Evolutionary conservation across 2,888 invertebrate genomes (phyloP).

Genomic region (Agrochola lota): DNA sequence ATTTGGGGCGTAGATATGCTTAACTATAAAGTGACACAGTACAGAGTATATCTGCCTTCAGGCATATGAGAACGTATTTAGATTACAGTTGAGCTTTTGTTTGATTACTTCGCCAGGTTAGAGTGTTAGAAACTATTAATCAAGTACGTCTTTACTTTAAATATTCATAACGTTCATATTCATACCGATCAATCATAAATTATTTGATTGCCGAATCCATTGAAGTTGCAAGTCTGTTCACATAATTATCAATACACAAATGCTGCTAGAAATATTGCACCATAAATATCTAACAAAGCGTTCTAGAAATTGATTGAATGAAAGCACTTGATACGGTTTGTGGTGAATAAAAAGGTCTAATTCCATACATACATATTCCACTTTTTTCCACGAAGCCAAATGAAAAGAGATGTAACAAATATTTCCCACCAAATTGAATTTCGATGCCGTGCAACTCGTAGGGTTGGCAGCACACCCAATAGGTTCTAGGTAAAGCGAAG

Average conservation of each 20-base stretch:
- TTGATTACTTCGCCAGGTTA: not conserved
- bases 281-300: conserved; percentile 51
- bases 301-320: conserved; percentile 58
- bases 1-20: not conserved
- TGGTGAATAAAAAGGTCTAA: conserved; percentile 64
- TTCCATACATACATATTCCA: conserved; percentile 61
- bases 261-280: conserved; percentile 30
- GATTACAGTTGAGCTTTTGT: not conserved
- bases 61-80: not conserved
- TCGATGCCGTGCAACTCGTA: conserved; percentile 45
- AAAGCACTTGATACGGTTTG: conserved; percentile 46
- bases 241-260: conserved; percentile 8
- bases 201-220: not conserved
- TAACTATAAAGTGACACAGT: not conserved
- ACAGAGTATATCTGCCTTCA: not conserved
- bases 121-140: not conserved
- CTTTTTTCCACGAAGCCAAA: conserved; percentile 51
- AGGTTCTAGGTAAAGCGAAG: not conserved
- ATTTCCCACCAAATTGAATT: conserved; percentile 64
- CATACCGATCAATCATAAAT: not conserved
- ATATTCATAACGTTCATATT: not conserved
- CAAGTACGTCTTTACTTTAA: not conserved
- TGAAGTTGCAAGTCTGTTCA: not conserved
- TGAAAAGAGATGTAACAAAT: conserved; percentile 60
- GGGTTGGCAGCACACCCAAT: conserved; percentile 47